A percentile compares a stretch with the other conserved stretches of the same genome.
These are phyloP conservation scores for Gymnothorax reevesii DNA, from an alignment of 2,797 vertebrate genomes.

Conservation along the genomic window DNA sequence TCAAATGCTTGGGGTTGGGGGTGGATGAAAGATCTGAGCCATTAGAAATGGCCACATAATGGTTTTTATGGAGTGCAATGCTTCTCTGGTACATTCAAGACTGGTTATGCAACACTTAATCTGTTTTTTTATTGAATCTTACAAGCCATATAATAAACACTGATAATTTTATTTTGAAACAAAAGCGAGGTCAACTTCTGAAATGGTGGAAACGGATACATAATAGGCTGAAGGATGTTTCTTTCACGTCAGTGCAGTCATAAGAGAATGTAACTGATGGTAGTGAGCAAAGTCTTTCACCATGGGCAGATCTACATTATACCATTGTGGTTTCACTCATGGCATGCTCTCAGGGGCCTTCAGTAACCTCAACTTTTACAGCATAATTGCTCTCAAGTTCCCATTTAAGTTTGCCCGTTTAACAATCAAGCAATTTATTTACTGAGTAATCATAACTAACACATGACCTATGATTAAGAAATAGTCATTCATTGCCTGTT, in stretches of 20 bases:
- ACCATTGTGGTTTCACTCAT: neutral
- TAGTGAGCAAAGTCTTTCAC: conserved; percentile 5
- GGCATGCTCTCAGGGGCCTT: too few species aligned
- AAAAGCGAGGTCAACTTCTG: neutral
- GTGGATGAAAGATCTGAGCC: conserved; percentile 5
- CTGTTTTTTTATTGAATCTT: neutral
- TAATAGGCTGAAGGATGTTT: neutral
- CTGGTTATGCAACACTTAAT: neutral
- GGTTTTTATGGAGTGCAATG: neutral
- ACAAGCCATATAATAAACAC: neutral
- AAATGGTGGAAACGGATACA: neutral
- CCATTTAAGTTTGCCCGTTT: too few species aligned
- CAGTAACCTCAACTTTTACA: too few species aligned
- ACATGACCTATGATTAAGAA: too few species aligned
- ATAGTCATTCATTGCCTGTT: too few species aligned
- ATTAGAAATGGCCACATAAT: neutral
- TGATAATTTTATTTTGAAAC: neutral
- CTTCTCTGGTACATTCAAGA: neutral
- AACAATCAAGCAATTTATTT: too few species aligned
- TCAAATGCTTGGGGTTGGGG: neutral
- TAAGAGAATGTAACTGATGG: neutral
- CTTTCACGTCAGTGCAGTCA: neutral
- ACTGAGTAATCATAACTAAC: too few species aligned
- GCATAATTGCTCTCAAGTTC: too few species aligned
- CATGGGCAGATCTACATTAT: neutral